Percentiles rank a stretch among this genome's conserved stretches.
Conservation (phyloP, 2,113 vertebrate species). For the Hippopotamus amphibius region DNA sequence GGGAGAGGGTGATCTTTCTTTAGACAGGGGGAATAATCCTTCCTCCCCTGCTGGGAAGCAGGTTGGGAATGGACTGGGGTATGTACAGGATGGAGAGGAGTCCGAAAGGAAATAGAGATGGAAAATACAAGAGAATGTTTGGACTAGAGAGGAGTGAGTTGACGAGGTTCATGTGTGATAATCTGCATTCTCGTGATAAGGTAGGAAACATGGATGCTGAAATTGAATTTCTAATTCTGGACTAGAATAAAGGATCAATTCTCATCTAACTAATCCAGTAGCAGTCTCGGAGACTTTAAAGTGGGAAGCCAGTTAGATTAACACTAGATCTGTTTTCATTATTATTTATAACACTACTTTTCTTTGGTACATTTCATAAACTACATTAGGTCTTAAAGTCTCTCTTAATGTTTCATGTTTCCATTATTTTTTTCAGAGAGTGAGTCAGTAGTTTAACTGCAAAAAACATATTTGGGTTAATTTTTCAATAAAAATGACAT, state of each 20-base stretch:
- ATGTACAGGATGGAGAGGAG: not conserved
- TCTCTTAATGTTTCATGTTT: not conserved
- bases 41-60: not conserved
- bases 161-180: no score
- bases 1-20: not conserved
- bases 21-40: not conserved
- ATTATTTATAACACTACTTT: not conserved
- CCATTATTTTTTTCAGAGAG: conserved; percentile 13
- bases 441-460: not conserved
- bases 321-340: not conserved
- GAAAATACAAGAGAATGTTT: not conserved
- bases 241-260: not conserved
- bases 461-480: conserved; percentile 42
- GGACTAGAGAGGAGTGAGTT: not conserved
- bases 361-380: not conserved
- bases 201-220: not conserved
- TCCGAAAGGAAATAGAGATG: not conserved
- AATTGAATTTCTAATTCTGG: not conserved
- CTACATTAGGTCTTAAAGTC: not conserved
- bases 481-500: not conserved
- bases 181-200: not conserved
- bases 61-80: rapidly evolving
- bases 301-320: not conserved
- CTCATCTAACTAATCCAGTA: not conserved
- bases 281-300: not conserved